Percentiles rank a stretch among this genome's conserved stretches.
These are phyloP conservation scores for Carassius carassius DNA, from an alignment of 2,113 vertebrate genomes.

Conservation along the genomic window DNA sequence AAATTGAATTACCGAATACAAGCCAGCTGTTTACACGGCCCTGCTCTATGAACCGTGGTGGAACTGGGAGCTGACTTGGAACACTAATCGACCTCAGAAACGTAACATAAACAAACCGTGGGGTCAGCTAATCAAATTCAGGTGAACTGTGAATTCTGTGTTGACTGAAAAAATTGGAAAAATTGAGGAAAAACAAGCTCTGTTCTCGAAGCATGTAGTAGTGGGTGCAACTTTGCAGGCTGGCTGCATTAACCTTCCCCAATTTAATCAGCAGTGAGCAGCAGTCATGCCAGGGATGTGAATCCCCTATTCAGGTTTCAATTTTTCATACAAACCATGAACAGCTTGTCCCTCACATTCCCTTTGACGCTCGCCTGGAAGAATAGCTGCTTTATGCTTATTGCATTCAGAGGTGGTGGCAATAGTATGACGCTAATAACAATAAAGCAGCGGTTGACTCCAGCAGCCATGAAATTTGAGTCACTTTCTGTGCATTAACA, in stretches of 20 bases:
- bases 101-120: slow-evolving; percentile 60
- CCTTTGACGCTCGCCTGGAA: slow-evolving; percentile 58
- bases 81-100: slow-evolving; percentile 48
- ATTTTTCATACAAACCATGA: slow-evolving; percentile 46
- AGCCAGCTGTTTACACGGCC: slow-evolving; percentile 65
- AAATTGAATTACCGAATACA: slow-evolving; percentile 69
- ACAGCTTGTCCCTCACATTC: slow-evolving; percentile 26
- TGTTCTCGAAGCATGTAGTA: neutral
- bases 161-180: neutral
- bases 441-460: slow-evolving; percentile 62
- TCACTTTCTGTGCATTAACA: slow-evolving; percentile 65
- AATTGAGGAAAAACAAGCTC: neutral
- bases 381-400: slow-evolving; percentile 58
- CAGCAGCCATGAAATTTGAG: slow-evolving; percentile 66
- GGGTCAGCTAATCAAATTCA: slow-evolving; percentile 62
- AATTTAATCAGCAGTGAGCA: slow-evolving; percentile 48
- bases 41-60: slow-evolving; percentile 48
- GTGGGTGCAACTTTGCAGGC: slow-evolving; percentile 18
- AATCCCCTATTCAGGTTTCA: slow-evolving; percentile 53
- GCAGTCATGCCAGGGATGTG: slow-evolving; percentile 42
- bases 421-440: slow-evolving; percentile 62
- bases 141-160: slow-evolving; percentile 53
- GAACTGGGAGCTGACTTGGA: slow-evolving; percentile 25
- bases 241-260: slow-evolving; percentile 27
- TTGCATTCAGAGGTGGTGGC: slow-evolving; percentile 52